Base-by-base conservation (phyloP, 2,888 invertebrate species). In the Megamerina dolium region DNA sequence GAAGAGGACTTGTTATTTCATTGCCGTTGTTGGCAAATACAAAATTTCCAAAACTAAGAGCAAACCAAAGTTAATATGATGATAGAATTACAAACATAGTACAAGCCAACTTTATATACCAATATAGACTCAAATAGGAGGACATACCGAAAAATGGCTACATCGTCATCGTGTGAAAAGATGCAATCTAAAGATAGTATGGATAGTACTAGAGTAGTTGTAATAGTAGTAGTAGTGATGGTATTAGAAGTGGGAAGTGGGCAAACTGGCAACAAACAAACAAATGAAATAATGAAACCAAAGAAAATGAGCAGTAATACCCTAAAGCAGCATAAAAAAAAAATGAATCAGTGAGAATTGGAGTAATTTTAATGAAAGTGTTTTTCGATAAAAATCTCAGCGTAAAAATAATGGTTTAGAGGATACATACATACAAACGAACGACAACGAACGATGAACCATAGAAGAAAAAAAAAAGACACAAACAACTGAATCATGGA, bases 361-460 rank as follows among this genome's bases (percentile, higher is more conserved):
- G 55, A 56, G 56, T 54, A 54, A 56, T 54, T 59, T 56, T 55
- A 59, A 57, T 59, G 59, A 58, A 59, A 57, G 57, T 59, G 59
- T 57, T 58, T 56, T 55, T 52, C 55, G 58, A 59, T 57, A 57
- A 56, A 54, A 57, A 57, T 59, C 57, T 56, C 54, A 48, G 48
- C 40, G 45, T 40, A 42, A 42, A 43, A 46, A 49, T 41, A 49
- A 51, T 46, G 36, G 18, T n/a, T n/a, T n/a, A n/a, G n/a, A n/a
- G n/a, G n/a, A n/a, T n/a, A n/a, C n/a, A n/a, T n/a, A n/a, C n/a
- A n/a, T n/a, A 27, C 39, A 40, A 9, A 16, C 35, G 45, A 39
- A 39, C 23, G 19, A 39, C 37, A 36, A 40, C 33, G 36, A 8
- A 21, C 12, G 36, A 16, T n/a, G 19, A 21, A n/a, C 18, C 23